Conservation (phyloP, 2,888 invertebrate species). For the Pristionchus exspectatus region DNA sequence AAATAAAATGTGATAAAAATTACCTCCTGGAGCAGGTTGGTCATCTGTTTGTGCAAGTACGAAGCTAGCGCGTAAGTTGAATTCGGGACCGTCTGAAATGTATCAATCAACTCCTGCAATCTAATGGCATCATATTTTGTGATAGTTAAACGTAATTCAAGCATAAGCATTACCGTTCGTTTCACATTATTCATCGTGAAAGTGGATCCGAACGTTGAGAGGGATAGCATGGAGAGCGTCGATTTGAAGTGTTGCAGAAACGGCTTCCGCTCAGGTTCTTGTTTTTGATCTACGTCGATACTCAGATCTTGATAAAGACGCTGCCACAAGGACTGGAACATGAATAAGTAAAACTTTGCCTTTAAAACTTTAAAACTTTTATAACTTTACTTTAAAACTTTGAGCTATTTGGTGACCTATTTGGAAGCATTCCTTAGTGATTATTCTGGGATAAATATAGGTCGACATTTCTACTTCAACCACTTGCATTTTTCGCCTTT, state of each 20-base stretch:
- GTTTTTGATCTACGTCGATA: not conserved
- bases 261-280: not conserved
- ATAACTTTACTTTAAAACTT: no score
- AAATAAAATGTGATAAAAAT: not conserved
- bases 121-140: not conserved
- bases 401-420: no score
- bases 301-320: constrained; percentile 17
- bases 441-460: no score
- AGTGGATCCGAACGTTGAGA: constrained; percentile 50
- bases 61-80: not conserved
- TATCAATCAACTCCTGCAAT: no score
- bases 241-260: constrained; percentile 30
- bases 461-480: no score
- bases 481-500: not conserved
- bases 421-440: no score
- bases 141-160: not conserved
- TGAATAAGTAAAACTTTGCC: no score
- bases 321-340: constrained; percentile 47
- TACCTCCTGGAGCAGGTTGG: constrained; percentile 51
- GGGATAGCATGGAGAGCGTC: constrained; percentile 50
- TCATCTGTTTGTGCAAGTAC: constrained; percentile 44
- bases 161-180: not conserved
- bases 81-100: constrained; percentile 26
- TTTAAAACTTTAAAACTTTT: no score
- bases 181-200: constrained; percentile 2